A percentile compares a stretch with the other conserved stretches of the same genome.
These are phyloP conservation scores for Trogon melanurus DNA, from an alignment of 2,113 vertebrate genomes.

Conservation along the genomic window DNA sequence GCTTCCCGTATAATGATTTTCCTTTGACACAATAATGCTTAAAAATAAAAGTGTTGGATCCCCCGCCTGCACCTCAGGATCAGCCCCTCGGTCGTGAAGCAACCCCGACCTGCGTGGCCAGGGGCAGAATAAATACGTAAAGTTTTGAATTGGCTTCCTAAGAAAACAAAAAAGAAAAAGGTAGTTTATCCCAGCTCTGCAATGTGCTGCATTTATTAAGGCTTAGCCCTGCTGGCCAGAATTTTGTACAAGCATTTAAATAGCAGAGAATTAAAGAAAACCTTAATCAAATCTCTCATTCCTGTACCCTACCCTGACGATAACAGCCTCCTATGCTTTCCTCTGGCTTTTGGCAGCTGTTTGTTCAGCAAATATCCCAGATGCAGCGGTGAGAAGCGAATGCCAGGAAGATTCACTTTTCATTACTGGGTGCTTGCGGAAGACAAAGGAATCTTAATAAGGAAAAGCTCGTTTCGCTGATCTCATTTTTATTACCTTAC, in stretches of 20 bases:
- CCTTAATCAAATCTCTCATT: neutral
- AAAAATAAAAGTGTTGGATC: neutral
- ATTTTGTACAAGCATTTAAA: neutral
- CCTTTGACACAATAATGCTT: neutral
- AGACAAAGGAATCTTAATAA: slow-evolving; percentile 65
- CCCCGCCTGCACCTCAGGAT: neutral
- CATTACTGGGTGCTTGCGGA: slow-evolving; percentile 25
- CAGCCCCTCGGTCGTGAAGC: neutral
- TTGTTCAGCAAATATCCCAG: slow-evolving; percentile 52
- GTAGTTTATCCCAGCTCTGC: neutral
- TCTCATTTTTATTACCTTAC: slow-evolving; percentile 56
- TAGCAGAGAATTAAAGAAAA: slow-evolving; percentile 14
- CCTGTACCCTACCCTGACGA: neutral
- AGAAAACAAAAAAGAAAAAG: neutral
- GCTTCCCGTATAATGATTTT: neutral
- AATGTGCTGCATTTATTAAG: neutral
- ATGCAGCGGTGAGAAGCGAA: neutral
- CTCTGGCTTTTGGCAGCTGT: slow-evolving; percentile 41
- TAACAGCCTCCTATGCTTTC: neutral
- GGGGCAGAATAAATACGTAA: neutral
- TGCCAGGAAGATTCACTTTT: slow-evolving; percentile 14
- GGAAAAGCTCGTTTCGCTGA: slow-evolving; percentile 23
- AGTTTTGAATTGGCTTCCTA: neutral
- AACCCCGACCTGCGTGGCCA: neutral
- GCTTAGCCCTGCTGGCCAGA: neutral